Base-by-base conservation (phyloP, 2,113 vertebrate genomes). In the Enhydra lutris region DNA sequence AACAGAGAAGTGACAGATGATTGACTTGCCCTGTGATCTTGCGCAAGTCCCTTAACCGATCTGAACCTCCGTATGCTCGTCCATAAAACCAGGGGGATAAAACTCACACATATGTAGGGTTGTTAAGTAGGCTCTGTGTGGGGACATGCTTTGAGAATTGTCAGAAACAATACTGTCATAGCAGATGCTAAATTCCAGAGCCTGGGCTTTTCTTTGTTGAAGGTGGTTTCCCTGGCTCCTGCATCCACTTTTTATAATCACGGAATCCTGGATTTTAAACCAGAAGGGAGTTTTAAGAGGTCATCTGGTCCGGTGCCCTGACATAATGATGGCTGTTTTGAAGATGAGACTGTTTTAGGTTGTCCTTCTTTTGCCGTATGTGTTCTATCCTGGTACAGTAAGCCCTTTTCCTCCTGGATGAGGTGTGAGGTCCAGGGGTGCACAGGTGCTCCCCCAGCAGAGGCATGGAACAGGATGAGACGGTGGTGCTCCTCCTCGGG, bases 191-290 rank as follows among this genome's bases (percentile, higher is more conserved):
- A 47, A 42, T 47, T 81, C 3, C 5, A 78, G 90, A 83, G 67
- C 29, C 50, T 36, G 73, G 59, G 36, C 82, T 90, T 91, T 92
- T 84, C 83, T 42, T 55, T 94, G 71, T 24, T 73, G 65, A 88
- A 92, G 29, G 74, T 67, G 42, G 12, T 88, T 93, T 52, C 76
- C 83, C 61, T 76, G 63, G 45, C 55, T 96, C 42, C 42, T 57
- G 55, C 61, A 36, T 86, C 83, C 61, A 85, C 9, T 92, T 88
- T 91, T 78, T 73, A 57, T 34, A 39, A 45, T 74, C 42, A 81
- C 29, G 83, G 78, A 89, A 89, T 83, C 34, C n/a, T 71, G 83
- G 74, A 61, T 89, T 87, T 95, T 90, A 82, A 95, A 96, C 39
- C 36, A 17, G 86, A 89, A 96, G 86, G 65, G 50, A 57, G 15